phyloP scores from a whole-genome alignment of 2,797 vertebrate species.

The Chrysocyon brachyurus region DNA sequence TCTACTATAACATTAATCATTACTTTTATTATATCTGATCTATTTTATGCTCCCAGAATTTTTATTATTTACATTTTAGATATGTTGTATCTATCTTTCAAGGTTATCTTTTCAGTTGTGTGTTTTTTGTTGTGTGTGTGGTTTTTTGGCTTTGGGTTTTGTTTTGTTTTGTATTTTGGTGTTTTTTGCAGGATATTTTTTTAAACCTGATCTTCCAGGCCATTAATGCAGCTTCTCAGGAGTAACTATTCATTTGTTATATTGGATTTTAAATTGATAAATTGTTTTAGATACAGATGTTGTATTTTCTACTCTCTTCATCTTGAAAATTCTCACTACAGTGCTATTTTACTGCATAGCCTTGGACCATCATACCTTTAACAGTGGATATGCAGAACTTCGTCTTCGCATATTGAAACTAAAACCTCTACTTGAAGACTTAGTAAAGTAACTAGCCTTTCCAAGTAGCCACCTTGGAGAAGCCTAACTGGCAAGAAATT shows the following conservation, averaged over 20 bases:
- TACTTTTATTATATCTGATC: neutral
- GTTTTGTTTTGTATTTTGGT: neutral
- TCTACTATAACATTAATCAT: neutral
- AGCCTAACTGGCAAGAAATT: neutral
- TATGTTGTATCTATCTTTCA: neutral
- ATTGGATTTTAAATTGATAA: slow-evolving; percentile 16
- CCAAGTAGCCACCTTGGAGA: neutral
- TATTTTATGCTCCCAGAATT: neutral
- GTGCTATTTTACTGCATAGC: neutral
- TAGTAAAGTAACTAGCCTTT: neutral
- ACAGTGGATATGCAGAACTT: neutral
- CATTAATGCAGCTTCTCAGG: neutral
- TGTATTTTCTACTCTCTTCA: neutral
- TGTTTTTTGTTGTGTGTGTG: neutral
- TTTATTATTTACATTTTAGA: neutral
- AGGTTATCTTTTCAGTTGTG: neutral
- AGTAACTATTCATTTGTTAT: neutral
- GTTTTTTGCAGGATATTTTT: neutral
- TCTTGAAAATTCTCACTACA: neutral
- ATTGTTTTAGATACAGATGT: neutral
- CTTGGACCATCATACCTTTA: neutral
- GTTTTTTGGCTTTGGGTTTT: neutral
- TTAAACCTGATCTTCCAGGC: neutral
- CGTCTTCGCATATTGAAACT: neutral
- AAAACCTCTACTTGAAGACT: neutral